phyloP scores from a whole-genome alignment of 2,888 invertebrate genomes.

The Andrena praecox region DNA sequence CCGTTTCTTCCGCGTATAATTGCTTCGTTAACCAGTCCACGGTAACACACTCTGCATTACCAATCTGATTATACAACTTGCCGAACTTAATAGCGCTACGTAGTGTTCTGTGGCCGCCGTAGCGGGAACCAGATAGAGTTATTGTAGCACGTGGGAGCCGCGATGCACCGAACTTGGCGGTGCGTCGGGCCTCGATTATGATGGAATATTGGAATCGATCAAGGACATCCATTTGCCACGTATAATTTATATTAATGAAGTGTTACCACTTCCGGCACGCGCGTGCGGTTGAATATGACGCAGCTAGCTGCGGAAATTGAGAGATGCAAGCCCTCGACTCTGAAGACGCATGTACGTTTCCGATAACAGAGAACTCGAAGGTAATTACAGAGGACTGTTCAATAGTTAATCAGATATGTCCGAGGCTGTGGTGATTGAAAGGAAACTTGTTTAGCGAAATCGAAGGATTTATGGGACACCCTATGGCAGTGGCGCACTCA shows the following conservation, averaged over 20 bases:
- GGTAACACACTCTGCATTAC: slow-evolving; percentile 20
- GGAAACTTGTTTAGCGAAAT: not conserved
- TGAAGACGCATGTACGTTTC: not conserved
- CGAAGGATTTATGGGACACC: no score
- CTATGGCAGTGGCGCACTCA: no score
- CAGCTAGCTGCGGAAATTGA: not conserved
- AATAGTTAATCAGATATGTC: not conserved
- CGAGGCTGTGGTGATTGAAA: not conserved
- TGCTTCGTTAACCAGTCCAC: slow-evolving; percentile 43
- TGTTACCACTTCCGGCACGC: not conserved
- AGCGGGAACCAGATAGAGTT: slow-evolving; percentile 24
- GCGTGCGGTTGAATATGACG: not conserved
- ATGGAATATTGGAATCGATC: slow-evolving; percentile 10
- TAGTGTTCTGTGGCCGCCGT: slow-evolving; percentile 20
- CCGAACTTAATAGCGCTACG: slow-evolving; percentile 38
- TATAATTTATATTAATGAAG: slow-evolving; percentile 37
- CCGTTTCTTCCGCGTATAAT: slow-evolving; percentile 21
- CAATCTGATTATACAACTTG: slow-evolving; percentile 39
- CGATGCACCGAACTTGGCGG: slow-evolving; percentile 4
- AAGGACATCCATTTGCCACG: not conserved
- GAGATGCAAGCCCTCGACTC: not conserved
- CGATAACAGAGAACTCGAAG: not conserved
- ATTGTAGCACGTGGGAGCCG: slow-evolving; percentile 26
- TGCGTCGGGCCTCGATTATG: slow-evolving; percentile 31
- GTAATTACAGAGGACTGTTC: no score